Percentiles rank a stretch among this genome's conserved stretches.
Evolutionary conservation across 2,113 vertebrate species (phyloP).

Genomic region (Perca schrenkii): DNA sequence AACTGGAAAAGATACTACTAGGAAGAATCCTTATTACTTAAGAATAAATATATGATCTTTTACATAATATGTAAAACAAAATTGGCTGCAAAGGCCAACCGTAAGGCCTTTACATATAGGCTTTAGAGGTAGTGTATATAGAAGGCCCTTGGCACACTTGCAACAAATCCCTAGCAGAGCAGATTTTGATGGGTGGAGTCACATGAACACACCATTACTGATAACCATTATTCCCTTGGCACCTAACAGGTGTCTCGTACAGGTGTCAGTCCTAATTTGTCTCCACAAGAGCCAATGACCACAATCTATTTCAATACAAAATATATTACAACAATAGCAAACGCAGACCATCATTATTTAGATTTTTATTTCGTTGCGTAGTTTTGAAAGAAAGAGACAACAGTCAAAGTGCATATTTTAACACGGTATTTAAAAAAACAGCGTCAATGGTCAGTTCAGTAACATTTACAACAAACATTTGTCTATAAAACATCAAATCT

Average conservation of each 20-base stretch:
- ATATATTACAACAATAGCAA: conserved; percentile 6
- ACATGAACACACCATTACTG: conserved; percentile 7
- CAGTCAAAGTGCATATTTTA: conserved; percentile 41
- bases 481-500: conserved; percentile 32
- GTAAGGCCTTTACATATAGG: neutral
- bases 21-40: no score
- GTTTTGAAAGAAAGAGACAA: neutral
- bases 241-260: neutral
- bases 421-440: conserved; percentile 10
- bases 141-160: neutral
- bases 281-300: neutral
- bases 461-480: conserved; percentile 42
- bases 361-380: conserved; percentile 20
- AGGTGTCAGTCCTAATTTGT: neutral
- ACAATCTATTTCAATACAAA: no score
- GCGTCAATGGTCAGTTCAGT: conserved; percentile 19
- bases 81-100: neutral
- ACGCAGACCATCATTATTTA: neutral
- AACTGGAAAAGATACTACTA: no score
- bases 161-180: neutral
- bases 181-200: neutral
- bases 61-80: neutral
- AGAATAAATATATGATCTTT: neutral
- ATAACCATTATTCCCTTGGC: neutral
- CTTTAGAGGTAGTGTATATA: neutral